These are phyloP conservation scores for Andrena dorsata DNA, from an alignment of 2,888 invertebrate genomes.

Conservation along the genomic window DNA sequence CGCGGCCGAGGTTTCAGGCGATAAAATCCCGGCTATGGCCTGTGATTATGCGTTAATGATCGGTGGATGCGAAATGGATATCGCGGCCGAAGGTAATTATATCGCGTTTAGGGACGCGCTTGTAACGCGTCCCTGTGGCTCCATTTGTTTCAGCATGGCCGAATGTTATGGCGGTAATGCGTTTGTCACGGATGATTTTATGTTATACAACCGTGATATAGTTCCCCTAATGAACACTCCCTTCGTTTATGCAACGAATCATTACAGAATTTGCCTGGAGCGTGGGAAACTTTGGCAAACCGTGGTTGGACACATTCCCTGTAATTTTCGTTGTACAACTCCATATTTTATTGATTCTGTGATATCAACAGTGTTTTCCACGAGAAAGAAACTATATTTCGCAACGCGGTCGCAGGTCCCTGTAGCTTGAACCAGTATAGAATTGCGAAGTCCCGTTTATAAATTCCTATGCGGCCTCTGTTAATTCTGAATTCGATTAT, in stretches of 20 bases:
- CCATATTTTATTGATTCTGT: not conserved
- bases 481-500: too few species aligned
- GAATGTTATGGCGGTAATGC: slow-evolving; percentile 23
- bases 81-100: slow-evolving; percentile 43
- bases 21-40: slow-evolving; percentile 59
- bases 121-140: slow-evolving; percentile 42
- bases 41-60: slow-evolving; percentile 63
- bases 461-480: too few species aligned
- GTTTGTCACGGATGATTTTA: slow-evolving; percentile 25
- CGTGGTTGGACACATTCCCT: not conserved
- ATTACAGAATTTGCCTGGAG: not conserved
- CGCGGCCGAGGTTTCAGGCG: slow-evolving; percentile 19
- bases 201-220: not conserved
- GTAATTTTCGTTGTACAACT: not conserved
- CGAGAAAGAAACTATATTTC: too few species aligned
- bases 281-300: not conserved
- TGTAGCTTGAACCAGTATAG: too few species aligned
- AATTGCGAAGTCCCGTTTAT: too few species aligned
- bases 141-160: slow-evolving; percentile 38
- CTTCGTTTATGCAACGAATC: slow-evolving; percentile 6
- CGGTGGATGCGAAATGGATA: slow-evolving; percentile 30
- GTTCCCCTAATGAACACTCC: not conserved
- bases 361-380: too few species aligned
- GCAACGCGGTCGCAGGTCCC: too few species aligned
- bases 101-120: slow-evolving; percentile 24